These are phyloP conservation scores for Ormyrus thymus DNA, from an alignment of 2,888 invertebrate genomes.

Conservation along the genomic window DNA sequence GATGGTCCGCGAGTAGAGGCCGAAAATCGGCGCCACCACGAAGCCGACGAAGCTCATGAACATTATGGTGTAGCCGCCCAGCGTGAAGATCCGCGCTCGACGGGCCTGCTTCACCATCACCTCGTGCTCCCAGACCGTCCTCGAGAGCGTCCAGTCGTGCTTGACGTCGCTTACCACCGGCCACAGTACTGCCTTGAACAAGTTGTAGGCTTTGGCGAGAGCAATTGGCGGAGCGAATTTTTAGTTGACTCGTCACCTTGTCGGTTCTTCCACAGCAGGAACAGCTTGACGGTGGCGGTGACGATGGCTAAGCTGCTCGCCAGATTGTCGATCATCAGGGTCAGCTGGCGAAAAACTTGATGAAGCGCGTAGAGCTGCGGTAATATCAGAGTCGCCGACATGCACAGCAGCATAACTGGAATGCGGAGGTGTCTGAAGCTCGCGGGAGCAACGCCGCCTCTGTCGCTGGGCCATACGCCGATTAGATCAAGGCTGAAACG, in stretches of 20 bases:
- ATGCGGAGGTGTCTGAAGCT: no score
- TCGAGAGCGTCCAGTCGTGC: not conserved
- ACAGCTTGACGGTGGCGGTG: not conserved
- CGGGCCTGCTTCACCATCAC: constrained; percentile 28
- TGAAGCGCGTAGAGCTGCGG: no score
- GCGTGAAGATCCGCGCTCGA: constrained; percentile 25
- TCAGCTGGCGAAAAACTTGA: not conserved
- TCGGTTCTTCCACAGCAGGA: not conserved
- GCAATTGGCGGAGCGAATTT: no score
- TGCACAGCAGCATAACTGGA: no score
- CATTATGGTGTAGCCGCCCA: constrained; percentile 30
- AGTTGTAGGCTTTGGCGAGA: no score
- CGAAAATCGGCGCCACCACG: constrained; percentile 7
- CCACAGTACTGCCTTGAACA: not conserved
- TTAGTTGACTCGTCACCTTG: not conserved
- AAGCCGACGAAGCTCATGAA: not conserved
- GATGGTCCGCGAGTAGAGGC: constrained; percentile 10
- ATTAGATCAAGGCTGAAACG: constrained; percentile 30
- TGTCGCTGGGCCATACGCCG: constrained; percentile 32
- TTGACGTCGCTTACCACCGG: not conserved
- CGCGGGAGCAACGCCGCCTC: no score
- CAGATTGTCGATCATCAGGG: no score
- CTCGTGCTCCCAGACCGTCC: not conserved
- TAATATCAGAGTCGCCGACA: no score
- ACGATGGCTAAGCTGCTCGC: not conserved